Percentiles rank a stretch among this genome's conserved stretches.
Evolutionary conservation across 2,888 invertebrate species (phyloP).

Genomic region (Lasioglossum leucozonium): DNA sequence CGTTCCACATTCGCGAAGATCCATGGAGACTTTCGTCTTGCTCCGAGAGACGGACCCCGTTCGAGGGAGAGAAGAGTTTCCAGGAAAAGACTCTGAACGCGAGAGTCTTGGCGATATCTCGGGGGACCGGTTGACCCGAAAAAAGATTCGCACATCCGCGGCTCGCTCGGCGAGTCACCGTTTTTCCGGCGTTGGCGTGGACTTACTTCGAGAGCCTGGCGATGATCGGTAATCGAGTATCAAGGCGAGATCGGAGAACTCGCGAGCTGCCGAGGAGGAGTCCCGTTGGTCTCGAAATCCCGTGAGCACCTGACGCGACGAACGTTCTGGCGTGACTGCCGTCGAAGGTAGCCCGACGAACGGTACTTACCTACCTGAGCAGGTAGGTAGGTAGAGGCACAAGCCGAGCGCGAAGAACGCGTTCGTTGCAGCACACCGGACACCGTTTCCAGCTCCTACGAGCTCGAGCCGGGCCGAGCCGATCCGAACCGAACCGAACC

Average conservation of each 20-base stretch:
- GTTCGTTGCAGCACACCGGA: slow-evolving; percentile 74
- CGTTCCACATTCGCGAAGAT: not conserved
- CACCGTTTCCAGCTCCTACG: slow-evolving; percentile 55
- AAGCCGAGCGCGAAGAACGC: slow-evolving; percentile 49
- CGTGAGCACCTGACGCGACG: slow-evolving; percentile 78
- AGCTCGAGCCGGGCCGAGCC: slow-evolving; percentile 27
- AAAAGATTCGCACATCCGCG: not conserved
- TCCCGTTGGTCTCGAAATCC: slow-evolving; percentile 52
- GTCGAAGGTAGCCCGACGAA: slow-evolving; percentile 79
- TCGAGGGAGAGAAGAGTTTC: not conserved
- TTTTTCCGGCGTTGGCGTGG: not conserved
- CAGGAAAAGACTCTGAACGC: not conserved
- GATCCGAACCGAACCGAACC: not conserved
- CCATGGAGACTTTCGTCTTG: not conserved
- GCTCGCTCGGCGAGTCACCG: not conserved
- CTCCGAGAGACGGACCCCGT: not conserved
- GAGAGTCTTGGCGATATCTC: not conserved
- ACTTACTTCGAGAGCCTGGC: slow-evolving; percentile 28
- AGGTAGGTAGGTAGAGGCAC: slow-evolving; percentile 43
- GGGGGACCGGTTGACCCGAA: not conserved
- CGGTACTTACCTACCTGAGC: slow-evolving; percentile 82
- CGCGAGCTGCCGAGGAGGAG: slow-evolving; percentile 33
- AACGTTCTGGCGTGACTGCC: slow-evolving; percentile 79
- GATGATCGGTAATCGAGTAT: not conserved
- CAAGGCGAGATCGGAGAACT: slow-evolving; percentile 25